Percentiles rank a stretch among this genome's conserved stretches.
Conservation (phyloP, 2,888 invertebrate species). For the Drosophila paucipuncta region DNA sequence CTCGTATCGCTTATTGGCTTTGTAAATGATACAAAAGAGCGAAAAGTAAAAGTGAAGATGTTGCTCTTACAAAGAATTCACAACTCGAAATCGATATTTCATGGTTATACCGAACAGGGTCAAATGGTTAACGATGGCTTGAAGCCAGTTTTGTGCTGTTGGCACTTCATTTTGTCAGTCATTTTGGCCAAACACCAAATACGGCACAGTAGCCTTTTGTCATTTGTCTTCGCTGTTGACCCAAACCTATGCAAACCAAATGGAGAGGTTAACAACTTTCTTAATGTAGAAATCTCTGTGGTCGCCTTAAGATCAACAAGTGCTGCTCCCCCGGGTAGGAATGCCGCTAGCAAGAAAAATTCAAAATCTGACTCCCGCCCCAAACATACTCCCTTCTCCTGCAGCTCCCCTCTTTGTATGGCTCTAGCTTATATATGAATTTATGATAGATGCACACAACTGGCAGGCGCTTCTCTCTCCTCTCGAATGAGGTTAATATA, state of each 20-base stretch:
- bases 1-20: conserved; percentile 22
- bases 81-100: conserved; percentile 58
- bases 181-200: conserved; percentile 37
- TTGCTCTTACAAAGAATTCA: conserved; percentile 53
- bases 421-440: conserved; percentile 9
- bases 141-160: conserved; percentile 20
- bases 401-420: not conserved
- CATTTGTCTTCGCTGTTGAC: conserved; percentile 68
- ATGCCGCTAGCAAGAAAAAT: conserved; percentile 56
- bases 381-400: not conserved
- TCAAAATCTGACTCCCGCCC: conserved; percentile 10
- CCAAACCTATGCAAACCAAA: conserved; percentile 11
- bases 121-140: conserved; percentile 24
- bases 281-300: conserved; percentile 65
- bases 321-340: conserved; percentile 33
- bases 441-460: conserved; percentile 24
- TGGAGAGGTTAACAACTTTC: conserved; percentile 75
- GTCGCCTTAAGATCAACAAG: conserved; percentile 51
- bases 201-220: conserved; percentile 75
- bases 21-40: conserved; percentile 36
- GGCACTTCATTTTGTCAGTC: conserved; percentile 26
- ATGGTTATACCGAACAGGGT: conserved; percentile 61
- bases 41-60: conserved; percentile 72
- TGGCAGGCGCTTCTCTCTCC: conserved; percentile 30
- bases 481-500: conserved; percentile 74